These are phyloP conservation scores for Luehdorfia chinensis DNA, from an alignment of 1,140 invertebrate species.

Conservation along the genomic window DNA sequence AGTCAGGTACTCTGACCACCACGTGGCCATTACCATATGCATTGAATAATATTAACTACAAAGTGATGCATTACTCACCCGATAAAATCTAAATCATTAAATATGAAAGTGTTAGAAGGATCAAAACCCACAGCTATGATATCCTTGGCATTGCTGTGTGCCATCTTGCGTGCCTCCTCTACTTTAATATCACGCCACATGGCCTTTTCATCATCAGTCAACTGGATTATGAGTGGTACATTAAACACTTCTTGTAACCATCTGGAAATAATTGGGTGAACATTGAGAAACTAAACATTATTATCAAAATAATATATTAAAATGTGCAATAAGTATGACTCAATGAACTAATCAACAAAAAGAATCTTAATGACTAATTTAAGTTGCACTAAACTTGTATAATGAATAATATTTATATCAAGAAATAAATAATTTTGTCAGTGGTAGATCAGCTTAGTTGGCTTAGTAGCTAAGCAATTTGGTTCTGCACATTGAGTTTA, in stretches of 20 bases:
- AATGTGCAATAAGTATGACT: no score
- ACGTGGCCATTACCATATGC: no score
- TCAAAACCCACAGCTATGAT: slow-evolving; percentile 99
- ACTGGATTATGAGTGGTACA: slow-evolving; percentile 96
- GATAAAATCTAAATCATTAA: slow-evolving; percentile 96
- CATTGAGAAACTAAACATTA: neutral
- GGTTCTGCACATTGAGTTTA: no score
- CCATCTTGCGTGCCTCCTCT: slow-evolving; percentile 92
- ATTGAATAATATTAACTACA: no score
- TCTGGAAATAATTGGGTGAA: slow-evolving; percentile 74
- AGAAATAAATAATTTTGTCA: no score
- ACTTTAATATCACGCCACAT: slow-evolving; percentile 97
- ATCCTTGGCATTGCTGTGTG: slow-evolving; percentile 96
- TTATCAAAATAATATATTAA: neutral
- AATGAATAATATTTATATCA: no score
- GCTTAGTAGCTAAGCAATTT: no score
- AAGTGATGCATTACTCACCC: slow-evolving; percentile 75
- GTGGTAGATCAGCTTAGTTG: no score
- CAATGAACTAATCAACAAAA: no score
- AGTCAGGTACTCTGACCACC: no score
- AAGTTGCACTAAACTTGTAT: no score
- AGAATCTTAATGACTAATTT: no score
- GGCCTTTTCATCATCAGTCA: slow-evolving; percentile 99
- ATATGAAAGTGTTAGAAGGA: slow-evolving; percentile 97
- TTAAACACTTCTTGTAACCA: slow-evolving; percentile 99